Conservation (phyloP, 2,797 vertebrate species). For the Dendrocincla fuliginosa region DNA sequence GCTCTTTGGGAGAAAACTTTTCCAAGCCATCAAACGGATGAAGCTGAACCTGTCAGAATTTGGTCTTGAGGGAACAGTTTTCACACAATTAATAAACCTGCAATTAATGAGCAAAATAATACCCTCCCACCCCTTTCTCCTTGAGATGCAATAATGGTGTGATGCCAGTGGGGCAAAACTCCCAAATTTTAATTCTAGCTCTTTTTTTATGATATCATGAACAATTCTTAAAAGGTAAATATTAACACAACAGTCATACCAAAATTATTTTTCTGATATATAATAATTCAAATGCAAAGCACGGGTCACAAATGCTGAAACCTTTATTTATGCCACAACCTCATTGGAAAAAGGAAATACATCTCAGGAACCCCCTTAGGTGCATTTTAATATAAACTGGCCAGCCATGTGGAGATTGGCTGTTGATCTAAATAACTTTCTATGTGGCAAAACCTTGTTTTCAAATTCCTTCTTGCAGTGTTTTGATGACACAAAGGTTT, state of each 20-base stretch:
- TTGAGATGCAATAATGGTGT: rapidly evolving
- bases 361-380: not conserved
- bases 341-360: not conserved
- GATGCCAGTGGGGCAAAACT: not conserved
- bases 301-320: not conserved
- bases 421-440: not conserved
- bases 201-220: rapidly evolving
- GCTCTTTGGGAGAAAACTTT: not conserved
- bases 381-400: not conserved
- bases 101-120: not conserved
- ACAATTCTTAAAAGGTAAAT: not conserved
- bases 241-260: not conserved
- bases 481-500: not conserved
- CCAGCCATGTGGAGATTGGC: not conserved
- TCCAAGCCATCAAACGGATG: not conserved
- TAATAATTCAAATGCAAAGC: not conserved
- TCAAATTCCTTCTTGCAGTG: not conserved
- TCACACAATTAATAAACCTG: rapidly evolving
- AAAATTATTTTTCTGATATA: not conserved
- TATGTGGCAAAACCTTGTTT: not conserved
- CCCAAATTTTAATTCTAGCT: not conserved
- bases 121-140: not conserved
- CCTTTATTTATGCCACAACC: not conserved
- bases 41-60: not conserved
- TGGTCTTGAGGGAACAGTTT: not conserved